Conservation (phyloP, 53 echinoderm and acorn worm genomes). For the Crossaster papposus region DNA sequence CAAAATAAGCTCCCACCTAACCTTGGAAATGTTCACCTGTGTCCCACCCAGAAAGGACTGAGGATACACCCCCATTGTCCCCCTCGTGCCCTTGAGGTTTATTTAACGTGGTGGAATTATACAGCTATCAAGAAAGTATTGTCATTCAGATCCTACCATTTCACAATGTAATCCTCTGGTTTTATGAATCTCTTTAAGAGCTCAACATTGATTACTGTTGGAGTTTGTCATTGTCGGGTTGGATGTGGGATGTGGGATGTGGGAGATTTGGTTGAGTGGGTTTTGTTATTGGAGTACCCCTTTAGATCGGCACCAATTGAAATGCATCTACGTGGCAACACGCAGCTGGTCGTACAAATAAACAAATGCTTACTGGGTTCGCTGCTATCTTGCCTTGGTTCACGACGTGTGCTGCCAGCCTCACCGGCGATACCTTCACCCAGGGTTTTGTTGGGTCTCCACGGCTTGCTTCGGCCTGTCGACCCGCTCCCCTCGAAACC, state of each 20-base stretch:
- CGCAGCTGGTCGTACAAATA: neutral
- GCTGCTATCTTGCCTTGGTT: neutral
- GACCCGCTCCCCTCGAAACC: neutral
- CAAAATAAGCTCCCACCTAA: neutral
- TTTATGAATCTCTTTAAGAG: too few relatives aligned
- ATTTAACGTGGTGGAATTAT: neutral
- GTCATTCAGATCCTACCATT: slow-evolving; percentile 21
- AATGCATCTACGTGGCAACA: neutral
- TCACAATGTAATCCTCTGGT: neutral
- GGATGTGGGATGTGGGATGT: neutral
- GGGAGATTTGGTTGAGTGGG: neutral
- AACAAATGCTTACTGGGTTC: slow-evolving; percentile 3
- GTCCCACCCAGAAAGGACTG: neutral
- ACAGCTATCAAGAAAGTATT: neutral
- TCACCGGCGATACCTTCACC: neutral
- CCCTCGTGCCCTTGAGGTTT: neutral
- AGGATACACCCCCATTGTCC: neutral
- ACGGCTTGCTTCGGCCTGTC: neutral
- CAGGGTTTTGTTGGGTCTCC: neutral
- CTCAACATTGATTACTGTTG: slow-evolving; percentile 9
- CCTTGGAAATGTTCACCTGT: neutral
- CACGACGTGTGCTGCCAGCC: neutral
- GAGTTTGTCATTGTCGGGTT: neutral
- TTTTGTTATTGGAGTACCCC: neutral
- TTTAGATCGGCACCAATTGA: neutral